Evolutionary conservation across 1,140 invertebrate species (phyloP).

Genomic region (Adelges cooleyi): DNA sequence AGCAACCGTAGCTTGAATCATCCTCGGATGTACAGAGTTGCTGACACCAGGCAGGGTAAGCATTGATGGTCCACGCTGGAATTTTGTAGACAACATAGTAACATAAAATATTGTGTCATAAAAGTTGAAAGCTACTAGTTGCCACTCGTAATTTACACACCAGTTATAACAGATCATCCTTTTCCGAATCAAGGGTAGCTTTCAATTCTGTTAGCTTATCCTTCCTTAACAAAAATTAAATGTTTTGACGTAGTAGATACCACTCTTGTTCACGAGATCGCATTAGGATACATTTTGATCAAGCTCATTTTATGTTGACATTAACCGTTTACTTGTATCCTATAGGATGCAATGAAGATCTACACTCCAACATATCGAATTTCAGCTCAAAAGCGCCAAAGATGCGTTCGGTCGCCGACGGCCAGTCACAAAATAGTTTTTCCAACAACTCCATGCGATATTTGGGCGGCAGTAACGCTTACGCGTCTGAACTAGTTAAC

Average conservation of each 20-base stretch:
- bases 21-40: conserved; percentile 63
- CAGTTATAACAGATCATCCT: too few species aligned
- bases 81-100: conserved; percentile 46
- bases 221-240: too few species aligned
- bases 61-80: too few species aligned
- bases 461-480: conserved; percentile 49
- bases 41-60: conserved; percentile 37
- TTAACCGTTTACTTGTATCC: too few species aligned
- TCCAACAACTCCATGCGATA: conserved; percentile 65
- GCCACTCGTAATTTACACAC: not conserved
- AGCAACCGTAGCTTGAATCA: conserved; percentile 79
- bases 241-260: too few species aligned
- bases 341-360: conserved; percentile 50
- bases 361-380: conserved; percentile 47
- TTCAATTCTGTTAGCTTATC: too few species aligned
- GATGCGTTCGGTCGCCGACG: conserved; percentile 58
- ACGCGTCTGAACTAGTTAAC: conserved; percentile 61
- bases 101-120: too few species aligned
- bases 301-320: too few species aligned
- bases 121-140: not conserved
- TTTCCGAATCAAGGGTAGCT: too few species aligned
- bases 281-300: too few species aligned
- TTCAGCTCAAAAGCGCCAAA: conserved; percentile 40
- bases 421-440: conserved; percentile 74
- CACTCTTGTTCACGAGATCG: too few species aligned